Conservation (phyloP, 1,140 invertebrate genomes). For the Cyclina sinensis region DNA sequence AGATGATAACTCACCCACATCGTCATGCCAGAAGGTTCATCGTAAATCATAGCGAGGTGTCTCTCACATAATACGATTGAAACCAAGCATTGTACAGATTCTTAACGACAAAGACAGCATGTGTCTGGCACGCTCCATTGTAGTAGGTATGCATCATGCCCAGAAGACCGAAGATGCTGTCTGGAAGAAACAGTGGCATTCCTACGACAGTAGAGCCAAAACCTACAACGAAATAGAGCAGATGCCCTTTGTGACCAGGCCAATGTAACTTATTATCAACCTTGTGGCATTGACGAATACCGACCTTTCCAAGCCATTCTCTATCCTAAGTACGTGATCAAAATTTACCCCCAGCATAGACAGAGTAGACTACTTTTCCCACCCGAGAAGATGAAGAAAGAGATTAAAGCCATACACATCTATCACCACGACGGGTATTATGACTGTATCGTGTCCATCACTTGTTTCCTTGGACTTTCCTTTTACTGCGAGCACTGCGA, state of each 20-base stretch:
- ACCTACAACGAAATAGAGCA: neutral
- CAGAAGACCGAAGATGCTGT: no score
- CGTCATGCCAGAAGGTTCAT: neutral
- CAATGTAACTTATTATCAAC: neutral
- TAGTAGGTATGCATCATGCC: neutral
- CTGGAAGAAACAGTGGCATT: neutral
- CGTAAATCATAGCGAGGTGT: neutral
- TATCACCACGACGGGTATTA: neutral
- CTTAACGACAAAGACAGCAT: neutral
- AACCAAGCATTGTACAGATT: neutral
- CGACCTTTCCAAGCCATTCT: neutral
- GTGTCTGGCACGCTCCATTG: neutral
- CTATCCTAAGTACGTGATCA: neutral
- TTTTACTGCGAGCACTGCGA: slow-evolving; percentile 1
- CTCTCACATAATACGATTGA: neutral
- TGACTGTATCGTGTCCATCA: neutral
- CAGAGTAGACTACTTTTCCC: neutral
- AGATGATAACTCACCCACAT: no score
- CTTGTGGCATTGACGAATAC: neutral
- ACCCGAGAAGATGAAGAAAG: neutral
- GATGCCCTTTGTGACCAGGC: neutral
- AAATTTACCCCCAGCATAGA: neutral
- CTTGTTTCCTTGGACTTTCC: neutral
- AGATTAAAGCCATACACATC: neutral
- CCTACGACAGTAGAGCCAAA: neutral